phyloP scores from a whole-genome alignment of 2,797 vertebrate species.

The Sciurus carolinensis region DNA sequence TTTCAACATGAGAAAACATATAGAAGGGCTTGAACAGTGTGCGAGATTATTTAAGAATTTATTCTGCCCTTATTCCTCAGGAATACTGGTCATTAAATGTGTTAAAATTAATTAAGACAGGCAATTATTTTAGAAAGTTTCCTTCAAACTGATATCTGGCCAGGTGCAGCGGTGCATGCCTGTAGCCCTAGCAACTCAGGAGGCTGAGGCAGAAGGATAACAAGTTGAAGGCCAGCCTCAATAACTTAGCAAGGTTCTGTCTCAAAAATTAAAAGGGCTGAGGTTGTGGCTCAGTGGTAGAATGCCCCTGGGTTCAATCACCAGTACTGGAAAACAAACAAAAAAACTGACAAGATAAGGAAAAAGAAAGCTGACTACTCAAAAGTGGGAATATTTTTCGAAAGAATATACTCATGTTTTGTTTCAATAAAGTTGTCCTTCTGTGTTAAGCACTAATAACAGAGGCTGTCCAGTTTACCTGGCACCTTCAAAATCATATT shows the following conservation, averaged over 20 bases:
- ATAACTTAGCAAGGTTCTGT: too few species aligned
- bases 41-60: not conserved
- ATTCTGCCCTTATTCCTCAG: not conserved
- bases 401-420: not conserved
- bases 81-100: not conserved
- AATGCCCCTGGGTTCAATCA: too few species aligned
- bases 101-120: conserved; percentile 10
- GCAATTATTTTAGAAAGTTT: conserved; percentile 38
- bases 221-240: too few species aligned
- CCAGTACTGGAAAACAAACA: too few species aligned
- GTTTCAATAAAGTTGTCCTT: conserved; percentile 26
- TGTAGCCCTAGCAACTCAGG: too few species aligned
- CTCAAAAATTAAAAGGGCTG: too few species aligned
- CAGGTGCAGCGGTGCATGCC: not conserved
- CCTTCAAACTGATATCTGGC: not conserved
- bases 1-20: not conserved
- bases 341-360: not conserved
- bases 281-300: too few species aligned
- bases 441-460: conserved; percentile 14
- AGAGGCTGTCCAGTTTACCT: not conserved
- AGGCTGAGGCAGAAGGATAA: too few species aligned
- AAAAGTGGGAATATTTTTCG: not conserved
- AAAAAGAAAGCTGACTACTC: conserved; percentile 14
- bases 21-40: not conserved
- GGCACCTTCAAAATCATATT: not conserved